Evolutionary conservation across 1,140 invertebrate genomes (phyloP).

Genomic region (Monomorium pharaonis): DNA sequence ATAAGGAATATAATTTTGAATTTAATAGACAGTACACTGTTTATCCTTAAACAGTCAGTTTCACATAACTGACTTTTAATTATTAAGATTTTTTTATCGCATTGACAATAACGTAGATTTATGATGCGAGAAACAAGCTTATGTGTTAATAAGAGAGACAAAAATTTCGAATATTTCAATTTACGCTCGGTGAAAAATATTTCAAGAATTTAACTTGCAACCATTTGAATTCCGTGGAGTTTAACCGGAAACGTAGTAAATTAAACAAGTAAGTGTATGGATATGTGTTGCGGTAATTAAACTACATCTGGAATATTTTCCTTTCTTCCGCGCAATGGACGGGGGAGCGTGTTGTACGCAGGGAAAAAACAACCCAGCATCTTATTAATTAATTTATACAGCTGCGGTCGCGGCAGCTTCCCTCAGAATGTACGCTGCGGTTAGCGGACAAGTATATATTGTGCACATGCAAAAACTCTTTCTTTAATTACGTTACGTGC

Average conservation of each 20-base stretch:
- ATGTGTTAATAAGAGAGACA: neutral
- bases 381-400: constrained; percentile 25
- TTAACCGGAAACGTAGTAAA: constrained; percentile 10
- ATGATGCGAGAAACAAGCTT: neutral
- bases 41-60: neutral
- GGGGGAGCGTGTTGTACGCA: neutral
- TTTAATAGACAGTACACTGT: neutral
- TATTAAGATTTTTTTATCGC: neutral
- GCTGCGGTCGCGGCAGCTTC: neutral
- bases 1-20: neutral
- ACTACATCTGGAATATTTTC: constrained; percentile 24
- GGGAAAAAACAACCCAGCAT: neutral
- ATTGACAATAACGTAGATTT: neutral
- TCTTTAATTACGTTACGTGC: constrained; percentile 10
- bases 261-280: constrained; percentile 2
- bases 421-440: neutral
- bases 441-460: neutral
- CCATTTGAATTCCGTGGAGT: neutral
- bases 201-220: constrained; percentile 27
- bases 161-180: constrained; percentile 35
- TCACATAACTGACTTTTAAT: neutral
- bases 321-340: neutral
- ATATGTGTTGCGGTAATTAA: constrained; percentile 27
- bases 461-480: neutral
- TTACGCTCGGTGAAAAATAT: constrained; percentile 1